Conservation (phyloP, 2,113 vertebrate species). For the Centropus unirufus region DNA sequence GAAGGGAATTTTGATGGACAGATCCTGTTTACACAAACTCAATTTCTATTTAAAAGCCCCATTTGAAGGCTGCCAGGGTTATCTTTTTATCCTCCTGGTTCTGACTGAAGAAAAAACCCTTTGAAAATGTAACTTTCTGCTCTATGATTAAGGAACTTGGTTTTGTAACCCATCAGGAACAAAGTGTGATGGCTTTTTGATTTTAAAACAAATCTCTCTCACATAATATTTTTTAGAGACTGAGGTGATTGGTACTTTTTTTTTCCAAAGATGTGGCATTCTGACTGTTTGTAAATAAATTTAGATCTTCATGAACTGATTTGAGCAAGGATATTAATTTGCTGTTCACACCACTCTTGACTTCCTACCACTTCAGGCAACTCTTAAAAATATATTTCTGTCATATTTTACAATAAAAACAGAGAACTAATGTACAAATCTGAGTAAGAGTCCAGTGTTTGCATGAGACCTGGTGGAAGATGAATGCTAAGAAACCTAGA, state of each 20-base stretch:
- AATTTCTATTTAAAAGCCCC: background rate
- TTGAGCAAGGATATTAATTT: background rate
- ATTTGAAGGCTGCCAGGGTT: background rate
- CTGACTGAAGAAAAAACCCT: background rate
- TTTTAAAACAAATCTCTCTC: background rate
- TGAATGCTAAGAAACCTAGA: background rate
- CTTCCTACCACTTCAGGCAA: background rate
- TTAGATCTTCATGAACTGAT: background rate
- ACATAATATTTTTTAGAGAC: background rate
- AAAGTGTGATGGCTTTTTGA: background rate
- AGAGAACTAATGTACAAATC: background rate
- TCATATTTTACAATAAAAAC: background rate
- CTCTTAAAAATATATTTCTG: background rate
- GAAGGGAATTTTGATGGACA: conserved; percentile 8
- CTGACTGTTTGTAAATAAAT: background rate
- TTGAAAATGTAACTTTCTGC: background rate
- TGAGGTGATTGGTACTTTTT: background rate
- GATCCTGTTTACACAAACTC: background rate
- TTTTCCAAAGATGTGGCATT: background rate
- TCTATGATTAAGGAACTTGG: background rate
- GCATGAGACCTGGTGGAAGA: background rate
- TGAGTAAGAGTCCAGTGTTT: background rate
- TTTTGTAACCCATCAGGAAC: background rate
- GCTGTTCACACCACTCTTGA: background rate
- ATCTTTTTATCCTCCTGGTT: background rate